These are phyloP conservation scores for Tipula vernalis DNA, from an alignment of 2,888 invertebrate species.

Conservation along the genomic window DNA sequence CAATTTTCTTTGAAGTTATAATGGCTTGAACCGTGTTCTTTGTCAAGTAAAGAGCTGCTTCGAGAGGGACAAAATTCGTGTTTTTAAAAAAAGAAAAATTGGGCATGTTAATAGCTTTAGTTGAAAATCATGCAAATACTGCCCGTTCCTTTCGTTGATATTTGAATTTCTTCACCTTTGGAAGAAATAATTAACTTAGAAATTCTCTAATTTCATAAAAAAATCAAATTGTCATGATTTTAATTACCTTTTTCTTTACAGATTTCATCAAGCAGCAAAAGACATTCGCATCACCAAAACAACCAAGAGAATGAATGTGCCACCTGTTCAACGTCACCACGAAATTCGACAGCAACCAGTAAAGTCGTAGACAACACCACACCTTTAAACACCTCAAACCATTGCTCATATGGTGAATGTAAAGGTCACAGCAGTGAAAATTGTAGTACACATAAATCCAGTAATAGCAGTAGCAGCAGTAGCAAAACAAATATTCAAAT, in stretches of 20 bases:
- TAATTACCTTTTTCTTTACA: not conserved
- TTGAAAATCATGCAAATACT: too few relatives aligned
- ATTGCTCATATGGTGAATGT: conserved; percentile 36
- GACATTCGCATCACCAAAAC: not conserved
- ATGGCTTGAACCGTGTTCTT: too few relatives aligned
- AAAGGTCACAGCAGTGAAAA: conserved; percentile 29
- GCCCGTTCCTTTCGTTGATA: too few relatives aligned
- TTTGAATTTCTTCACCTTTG: too few relatives aligned
- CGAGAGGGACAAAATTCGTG: too few relatives aligned
- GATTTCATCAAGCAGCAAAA: not conserved
- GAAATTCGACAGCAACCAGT: not conserved
- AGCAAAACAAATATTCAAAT: conserved; percentile 15
- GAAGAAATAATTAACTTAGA: too few relatives aligned
- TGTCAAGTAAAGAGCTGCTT: too few relatives aligned
- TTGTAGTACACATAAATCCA: conserved; percentile 20
- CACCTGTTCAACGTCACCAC: not conserved
- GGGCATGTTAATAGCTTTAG: too few relatives aligned
- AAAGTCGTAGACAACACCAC: not conserved
- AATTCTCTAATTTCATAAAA: too few relatives aligned
- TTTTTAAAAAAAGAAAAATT: too few relatives aligned
- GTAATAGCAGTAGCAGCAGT: conserved; percentile 14
- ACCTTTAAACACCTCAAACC: conserved; percentile 16
- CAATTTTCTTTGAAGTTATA: too few relatives aligned
- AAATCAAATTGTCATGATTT: not conserved
- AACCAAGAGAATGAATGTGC: not conserved